A percentile compares a stretch with the other conserved stretches of the same genome.
Evolutionary conservation across 2,888 invertebrate genomes (phyloP).

Genomic region (Euzophera pinguis): DNA sequence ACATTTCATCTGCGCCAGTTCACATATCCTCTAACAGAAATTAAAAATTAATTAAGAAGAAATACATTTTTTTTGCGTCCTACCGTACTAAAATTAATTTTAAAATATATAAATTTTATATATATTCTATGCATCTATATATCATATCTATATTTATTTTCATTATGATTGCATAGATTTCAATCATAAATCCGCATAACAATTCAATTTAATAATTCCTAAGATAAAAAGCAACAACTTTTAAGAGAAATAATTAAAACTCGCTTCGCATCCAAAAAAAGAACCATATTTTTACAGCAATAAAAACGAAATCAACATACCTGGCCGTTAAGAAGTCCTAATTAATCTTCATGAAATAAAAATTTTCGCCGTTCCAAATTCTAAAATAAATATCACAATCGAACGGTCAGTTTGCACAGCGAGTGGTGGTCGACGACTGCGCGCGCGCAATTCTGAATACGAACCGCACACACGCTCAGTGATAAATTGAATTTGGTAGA

Average conservation of each 20-base stretch:
- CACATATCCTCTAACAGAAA: no score
- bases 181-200: no score
- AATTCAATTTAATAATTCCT: no score
- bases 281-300: not conserved
- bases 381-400: slow-evolving; percentile 22
- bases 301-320: slow-evolving; percentile 20
- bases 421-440: slow-evolving; percentile 62
- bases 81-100: no score
- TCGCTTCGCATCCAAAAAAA: not conserved
- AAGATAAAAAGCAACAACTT: not conserved
- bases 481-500: slow-evolving; percentile 45
- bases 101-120: no score
- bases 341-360: slow-evolving; percentile 8
- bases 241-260: not conserved
- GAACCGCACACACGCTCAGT: slow-evolving; percentile 36
- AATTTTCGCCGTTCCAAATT: slow-evolving; percentile 17
- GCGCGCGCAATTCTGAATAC: slow-evolving; percentile 36
- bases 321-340: slow-evolving; percentile 17
- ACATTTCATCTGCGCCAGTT: no score
- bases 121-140: no score
- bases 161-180: no score
- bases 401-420: slow-evolving; percentile 46
- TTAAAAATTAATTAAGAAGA: no score
- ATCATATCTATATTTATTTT: no score
- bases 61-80: no score